Evolutionary conservation across 1,140 invertebrate genomes (phyloP).

Genomic region (Chironomus striatipennis): DNA sequence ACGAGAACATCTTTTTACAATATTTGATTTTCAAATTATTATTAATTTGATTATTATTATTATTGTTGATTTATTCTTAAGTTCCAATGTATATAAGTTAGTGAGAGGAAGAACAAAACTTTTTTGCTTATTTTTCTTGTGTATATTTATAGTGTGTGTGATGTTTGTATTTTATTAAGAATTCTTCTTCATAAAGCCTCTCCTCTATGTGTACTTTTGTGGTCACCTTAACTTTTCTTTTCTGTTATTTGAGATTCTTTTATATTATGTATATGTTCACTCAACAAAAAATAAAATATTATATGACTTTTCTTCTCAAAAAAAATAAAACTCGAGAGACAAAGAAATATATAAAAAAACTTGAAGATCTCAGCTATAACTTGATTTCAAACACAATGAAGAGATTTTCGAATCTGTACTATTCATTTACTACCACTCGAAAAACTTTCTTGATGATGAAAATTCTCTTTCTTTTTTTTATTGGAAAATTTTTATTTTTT

Average conservation of each 20-base stretch:
- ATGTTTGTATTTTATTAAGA: neutral
- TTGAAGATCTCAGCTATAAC: conserved; percentile 10
- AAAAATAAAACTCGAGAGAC: too few relatives aligned
- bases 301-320: too few relatives aligned
- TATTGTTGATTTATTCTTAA: too few relatives aligned
- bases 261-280: too few relatives aligned
- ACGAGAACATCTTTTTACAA: conserved; percentile 1
- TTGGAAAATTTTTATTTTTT: neutral
- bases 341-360: too few relatives aligned
- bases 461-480: neutral
- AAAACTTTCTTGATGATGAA: neutral
- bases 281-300: too few relatives aligned
- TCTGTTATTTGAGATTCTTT: too few relatives aligned
- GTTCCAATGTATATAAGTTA: too few relatives aligned
- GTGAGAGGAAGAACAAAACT: neutral
- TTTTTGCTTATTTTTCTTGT: neutral
- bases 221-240: too few relatives aligned
- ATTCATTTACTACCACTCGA: conserved; percentile 1
- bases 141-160: neutral
- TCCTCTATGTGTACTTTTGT: too few relatives aligned
- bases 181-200: too few relatives aligned
- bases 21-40: conserved; percentile 15
- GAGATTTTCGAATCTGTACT: conserved; percentile 2
- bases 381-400: conserved; percentile 13
- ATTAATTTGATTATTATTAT: too few relatives aligned